Conservation (phyloP, 2,888 invertebrate genomes). For the Cinara cedri region DNA sequence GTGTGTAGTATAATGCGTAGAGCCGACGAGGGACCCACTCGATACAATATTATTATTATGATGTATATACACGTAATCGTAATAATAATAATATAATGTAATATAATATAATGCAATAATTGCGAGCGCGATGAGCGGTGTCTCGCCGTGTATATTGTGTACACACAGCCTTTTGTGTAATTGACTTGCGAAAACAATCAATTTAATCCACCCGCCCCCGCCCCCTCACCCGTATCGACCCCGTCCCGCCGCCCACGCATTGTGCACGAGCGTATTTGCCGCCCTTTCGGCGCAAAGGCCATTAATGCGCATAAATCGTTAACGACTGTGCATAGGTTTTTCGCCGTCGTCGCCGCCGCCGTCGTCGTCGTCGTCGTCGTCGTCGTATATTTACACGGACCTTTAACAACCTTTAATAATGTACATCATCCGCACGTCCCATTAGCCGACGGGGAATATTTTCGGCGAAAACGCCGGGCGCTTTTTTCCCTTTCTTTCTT, state of each 20-base stretch:
- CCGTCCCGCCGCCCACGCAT: background rate
- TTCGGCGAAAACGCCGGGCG: too few relatives aligned
- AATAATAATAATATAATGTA: slow-evolving; percentile 11
- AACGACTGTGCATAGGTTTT: slow-evolving; percentile 49
- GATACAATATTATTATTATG: too few relatives aligned
- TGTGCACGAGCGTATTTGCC: slow-evolving; percentile 15
- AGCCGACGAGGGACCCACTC: slow-evolving; percentile 22
- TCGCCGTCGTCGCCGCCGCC: background rate
- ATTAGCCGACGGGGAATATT: background rate
- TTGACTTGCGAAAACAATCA: slow-evolving; percentile 55
- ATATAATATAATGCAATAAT: slow-evolving; percentile 36
- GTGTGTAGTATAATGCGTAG: background rate
- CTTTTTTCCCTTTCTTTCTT: too few relatives aligned
- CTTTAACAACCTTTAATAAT: slow-evolving; percentile 53
- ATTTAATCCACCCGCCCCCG: slow-evolving; percentile 31
- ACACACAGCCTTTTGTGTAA: slow-evolving; percentile 48
- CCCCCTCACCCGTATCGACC: too few relatives aligned
- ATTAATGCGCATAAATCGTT: slow-evolving; percentile 48
- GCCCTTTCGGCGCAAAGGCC: slow-evolving; percentile 53
- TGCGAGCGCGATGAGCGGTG: slow-evolving; percentile 20
- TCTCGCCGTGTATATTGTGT: slow-evolving; percentile 1
- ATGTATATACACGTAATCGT: background rate
- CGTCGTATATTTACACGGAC: slow-evolving; percentile 47
- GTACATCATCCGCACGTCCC: background rate
- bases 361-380: too few relatives aligned